These are phyloP conservation scores for Periophthalmodon schlosseri DNA, from an alignment of 2,113 vertebrate species.

Conservation along the genomic window DNA sequence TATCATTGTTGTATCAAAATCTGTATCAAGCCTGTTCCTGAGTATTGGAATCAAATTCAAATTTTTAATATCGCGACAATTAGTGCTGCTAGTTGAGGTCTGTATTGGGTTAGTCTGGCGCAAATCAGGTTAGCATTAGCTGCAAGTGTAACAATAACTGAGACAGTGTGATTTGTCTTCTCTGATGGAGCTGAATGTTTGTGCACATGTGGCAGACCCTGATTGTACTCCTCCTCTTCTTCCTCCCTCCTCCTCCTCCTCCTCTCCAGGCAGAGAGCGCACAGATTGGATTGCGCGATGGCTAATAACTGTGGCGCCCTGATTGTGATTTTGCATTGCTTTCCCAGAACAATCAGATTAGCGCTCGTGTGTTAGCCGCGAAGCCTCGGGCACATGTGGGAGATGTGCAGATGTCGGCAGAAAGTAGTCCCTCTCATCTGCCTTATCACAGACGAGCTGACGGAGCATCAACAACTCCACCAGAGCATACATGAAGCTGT, in stretches of 20 bases:
- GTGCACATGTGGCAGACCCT: neutral
- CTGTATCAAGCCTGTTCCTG: too few species aligned
- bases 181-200: neutral
- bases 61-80: too few species aligned
- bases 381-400: constrained; percentile 21
- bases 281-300: constrained; percentile 57
- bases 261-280: constrained; percentile 28
- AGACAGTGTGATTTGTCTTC: neutral
- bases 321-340: constrained; percentile 71
- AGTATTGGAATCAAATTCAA: too few species aligned
- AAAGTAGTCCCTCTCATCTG: constrained; percentile 54
- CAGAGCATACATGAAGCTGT: neutral
- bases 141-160: neutral
- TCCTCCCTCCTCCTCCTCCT: neutral
- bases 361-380: constrained; percentile 12
- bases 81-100: too few species aligned
- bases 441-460: constrained; percentile 59
- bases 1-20: too few species aligned
- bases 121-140: too few species aligned
- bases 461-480: constrained; percentile 63
- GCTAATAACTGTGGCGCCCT: constrained; percentile 66
- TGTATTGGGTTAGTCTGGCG: too few species aligned
- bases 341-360: constrained; percentile 69
- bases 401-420: constrained; percentile 66
- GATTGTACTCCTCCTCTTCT: neutral